Evolutionary conservation across 2,797 vertebrate species (phyloP).

Genomic region (Sebastes matsubarae): DNA sequence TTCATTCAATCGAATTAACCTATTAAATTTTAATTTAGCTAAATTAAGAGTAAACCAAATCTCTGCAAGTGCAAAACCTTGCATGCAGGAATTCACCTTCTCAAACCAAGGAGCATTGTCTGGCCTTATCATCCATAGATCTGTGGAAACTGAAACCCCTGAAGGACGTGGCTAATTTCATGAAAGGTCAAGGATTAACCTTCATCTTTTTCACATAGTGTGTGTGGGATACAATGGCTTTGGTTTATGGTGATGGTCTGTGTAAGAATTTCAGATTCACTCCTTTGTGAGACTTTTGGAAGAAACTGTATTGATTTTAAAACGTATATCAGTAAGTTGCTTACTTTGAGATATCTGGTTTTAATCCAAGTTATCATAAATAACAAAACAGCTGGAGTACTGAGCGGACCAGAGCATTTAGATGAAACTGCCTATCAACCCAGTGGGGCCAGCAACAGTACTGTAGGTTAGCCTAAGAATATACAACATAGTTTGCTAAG

Average conservation of each 20-base stretch:
- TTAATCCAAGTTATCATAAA: background rate
- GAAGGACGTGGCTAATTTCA: constrained; percentile 42
- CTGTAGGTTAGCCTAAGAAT: background rate
- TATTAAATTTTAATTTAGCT: background rate
- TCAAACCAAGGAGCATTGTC: constrained; percentile 52
- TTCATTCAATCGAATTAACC: background rate
- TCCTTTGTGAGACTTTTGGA: background rate
- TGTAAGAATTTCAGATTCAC: background rate
- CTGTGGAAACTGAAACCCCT: constrained; percentile 65
- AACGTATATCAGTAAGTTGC: background rate
- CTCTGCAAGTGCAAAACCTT: background rate
- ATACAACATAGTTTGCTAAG: background rate
- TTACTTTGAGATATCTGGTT: background rate
- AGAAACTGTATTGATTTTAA: background rate
- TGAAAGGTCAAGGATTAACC: constrained; percentile 65
- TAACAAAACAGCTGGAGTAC: background rate
- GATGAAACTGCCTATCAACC: background rate
- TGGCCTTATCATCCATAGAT: constrained; percentile 59
- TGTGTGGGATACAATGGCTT: background rate
- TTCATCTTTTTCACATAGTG: constrained; percentile 25
- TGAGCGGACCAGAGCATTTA: background rate
- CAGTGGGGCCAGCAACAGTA: too few relatives aligned
- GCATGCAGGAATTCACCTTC: constrained; percentile 4
- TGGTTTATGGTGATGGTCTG: background rate
- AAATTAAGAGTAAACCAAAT: background rate